Evolutionary conservation across 2,797 vertebrate species (phyloP), one percentile per base, ranked within the genome.

Genomic region (Clarias laeviceps): DNA sequence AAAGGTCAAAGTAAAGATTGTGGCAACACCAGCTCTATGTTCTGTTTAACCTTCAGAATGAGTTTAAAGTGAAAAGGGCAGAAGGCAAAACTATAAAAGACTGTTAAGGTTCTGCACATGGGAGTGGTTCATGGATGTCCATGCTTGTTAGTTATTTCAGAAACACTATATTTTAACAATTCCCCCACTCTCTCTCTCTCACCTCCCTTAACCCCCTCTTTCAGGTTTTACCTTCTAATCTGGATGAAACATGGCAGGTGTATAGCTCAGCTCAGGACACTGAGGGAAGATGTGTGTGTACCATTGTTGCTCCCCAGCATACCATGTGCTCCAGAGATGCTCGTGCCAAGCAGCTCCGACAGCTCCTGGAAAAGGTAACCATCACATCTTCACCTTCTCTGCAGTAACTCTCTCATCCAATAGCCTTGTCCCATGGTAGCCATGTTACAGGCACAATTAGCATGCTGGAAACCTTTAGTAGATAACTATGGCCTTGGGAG

Each of bases 181-280:
- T n/a, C 17, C 1, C 29, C 80, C 54, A 61, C 74, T 57, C 0
- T 34, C 74, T 11, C 40, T 76, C 0, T 4, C 72, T 85, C 34
- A 65, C 15, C 45, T 56, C 40, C 15, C 22, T 37, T 45, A 22
- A 62, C 50, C 11, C 6, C 7, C 56, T 66, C 90, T 56, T 87
- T 74, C 92, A 99, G 97, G 98, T 99, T 93, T 92, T 99, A 95
- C 97, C 97, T 88, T 96, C 97, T 90, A 98, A 97, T 94, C 97
- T 97, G 32, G 98, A 99, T 94, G 98, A 99, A 90, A 97, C 98
- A 91, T 99, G 98, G 98, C 98, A 99, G 95, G 98, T 99, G 84
- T 99, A 99, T 94, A 99, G 98, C 94, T 99, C 98, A 40, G 98
- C 98, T 92, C 97, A 99, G 92, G 98, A 99, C 93, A 98, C 97